Evolutionary conservation across 1,140 invertebrate genomes (phyloP).

Genomic region (Epicauta chinensis): DNA sequence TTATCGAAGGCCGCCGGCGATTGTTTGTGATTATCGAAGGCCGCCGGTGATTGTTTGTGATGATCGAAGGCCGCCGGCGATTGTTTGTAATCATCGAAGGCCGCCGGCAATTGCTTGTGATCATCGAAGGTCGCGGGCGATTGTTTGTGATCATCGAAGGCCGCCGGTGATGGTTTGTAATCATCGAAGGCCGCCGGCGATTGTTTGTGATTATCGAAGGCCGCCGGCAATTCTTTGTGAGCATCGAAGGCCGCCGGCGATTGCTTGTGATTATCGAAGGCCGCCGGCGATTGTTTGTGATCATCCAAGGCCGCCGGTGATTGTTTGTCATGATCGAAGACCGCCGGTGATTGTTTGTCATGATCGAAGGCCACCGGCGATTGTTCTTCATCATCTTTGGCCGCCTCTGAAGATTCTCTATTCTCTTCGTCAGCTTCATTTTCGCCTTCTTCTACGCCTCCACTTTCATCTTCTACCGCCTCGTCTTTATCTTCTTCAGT

Average conservation of each 20-base stretch:
- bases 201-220: constrained; percentile 2
- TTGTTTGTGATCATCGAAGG: constrained; percentile 3
- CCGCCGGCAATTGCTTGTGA: not conserved
- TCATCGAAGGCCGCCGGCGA: constrained; percentile 8
- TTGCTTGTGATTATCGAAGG: constrained; percentile 1
- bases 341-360: not conserved
- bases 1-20: constrained; percentile 7
- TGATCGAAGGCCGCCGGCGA: constrained; percentile 7
- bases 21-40: constrained; percentile 2
- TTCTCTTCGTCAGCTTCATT: constrained; percentile 11
- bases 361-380: too few species aligned
- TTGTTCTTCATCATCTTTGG: too few species aligned
- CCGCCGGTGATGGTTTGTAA: not conserved
- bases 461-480: constrained; percentile 8
- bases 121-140: constrained; percentile 8
- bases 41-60: constrained; percentile 1
- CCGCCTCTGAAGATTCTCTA: constrained; percentile 4
- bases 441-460: constrained; percentile 1
- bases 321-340: constrained; percentile 1
- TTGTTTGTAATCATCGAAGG: constrained; percentile 2
- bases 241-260: constrained; percentile 7
- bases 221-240: not conserved
- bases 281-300: constrained; percentile 1
- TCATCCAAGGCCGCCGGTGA: constrained; percentile 8
- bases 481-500: not conserved